Evolutionary conservation across 92 coral and sea anemone genomes (phyloP).

Genomic region (Chrysogorgia sp.): DNA sequence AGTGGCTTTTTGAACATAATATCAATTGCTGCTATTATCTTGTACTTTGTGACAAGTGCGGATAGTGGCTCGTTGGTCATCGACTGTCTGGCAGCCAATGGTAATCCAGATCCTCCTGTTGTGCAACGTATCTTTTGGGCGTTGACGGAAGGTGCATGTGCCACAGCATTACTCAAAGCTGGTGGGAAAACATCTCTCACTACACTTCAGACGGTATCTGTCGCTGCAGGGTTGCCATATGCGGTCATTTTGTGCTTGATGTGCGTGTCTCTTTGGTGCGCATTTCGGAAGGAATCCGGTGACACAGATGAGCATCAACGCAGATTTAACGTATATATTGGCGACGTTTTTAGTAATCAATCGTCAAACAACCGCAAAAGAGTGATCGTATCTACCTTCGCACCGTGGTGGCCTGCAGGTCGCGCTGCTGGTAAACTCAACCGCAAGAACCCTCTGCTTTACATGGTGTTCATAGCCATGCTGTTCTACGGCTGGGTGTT

Average conservation of each 20-base stretch:
- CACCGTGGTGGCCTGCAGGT: slow-evolving; percentile 73
- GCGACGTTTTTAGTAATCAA: slow-evolving; percentile 71
- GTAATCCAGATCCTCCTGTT: slow-evolving; percentile 84
- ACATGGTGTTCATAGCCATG: slow-evolving; percentile 62
- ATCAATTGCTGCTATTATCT: slow-evolving; percentile 72
- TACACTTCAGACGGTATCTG: slow-evolving; percentile 79
- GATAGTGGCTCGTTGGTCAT: slow-evolving; percentile 91
- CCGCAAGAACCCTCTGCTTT: slow-evolving; percentile 41
- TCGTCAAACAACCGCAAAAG: slow-evolving; percentile 35
- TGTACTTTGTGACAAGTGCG: slow-evolving; percentile 88
- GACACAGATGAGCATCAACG: slow-evolving; percentile 68
- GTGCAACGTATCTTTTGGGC: slow-evolving; percentile 93
- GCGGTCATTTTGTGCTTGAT: slow-evolving; percentile 71
- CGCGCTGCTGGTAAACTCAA: slow-evolving; percentile 67
- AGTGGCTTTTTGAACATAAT: slow-evolving; percentile 66
- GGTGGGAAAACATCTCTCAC: slow-evolving; percentile 75
- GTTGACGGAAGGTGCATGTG: slow-evolving; percentile 74
- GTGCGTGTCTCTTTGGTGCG: slow-evolving; percentile 81
- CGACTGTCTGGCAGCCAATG: slow-evolving; percentile 89
- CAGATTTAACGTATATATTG: slow-evolving; percentile 58
- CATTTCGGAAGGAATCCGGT: slow-evolving; percentile 70
- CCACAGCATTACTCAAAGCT: slow-evolving; percentile 76
- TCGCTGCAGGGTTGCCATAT: slow-evolving; percentile 78
- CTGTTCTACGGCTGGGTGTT: slow-evolving; percentile 69
- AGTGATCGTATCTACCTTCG: slow-evolving; percentile 55